Evolutionary conservation across 2,888 invertebrate genomes (phyloP).

Genomic region (Laothoe populi): DNA sequence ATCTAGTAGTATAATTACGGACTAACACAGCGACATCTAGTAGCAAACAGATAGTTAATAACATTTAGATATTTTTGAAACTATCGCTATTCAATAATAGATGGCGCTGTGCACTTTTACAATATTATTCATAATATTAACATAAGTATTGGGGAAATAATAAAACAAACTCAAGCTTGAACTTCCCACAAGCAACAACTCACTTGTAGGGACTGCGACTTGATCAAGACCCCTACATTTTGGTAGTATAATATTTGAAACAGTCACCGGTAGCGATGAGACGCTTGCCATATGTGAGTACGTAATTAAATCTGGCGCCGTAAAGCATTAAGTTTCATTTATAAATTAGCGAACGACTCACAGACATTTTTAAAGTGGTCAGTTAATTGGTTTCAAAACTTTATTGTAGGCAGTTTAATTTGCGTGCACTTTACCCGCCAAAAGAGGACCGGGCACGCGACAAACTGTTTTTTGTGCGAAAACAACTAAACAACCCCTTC

Average conservation of each 20-base stretch:
- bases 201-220: no score
- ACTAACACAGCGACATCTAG: slow-evolving; percentile 34
- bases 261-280: no score
- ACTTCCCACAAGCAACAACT: no score
- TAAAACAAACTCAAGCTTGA: no score
- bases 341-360: neutral
- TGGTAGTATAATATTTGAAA: no score
- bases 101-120: slow-evolving; percentile 36
- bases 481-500: slow-evolving; percentile 34
- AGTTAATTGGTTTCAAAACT: slow-evolving; percentile 21
- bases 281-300: no score
- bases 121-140: no score
- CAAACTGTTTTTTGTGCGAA: slow-evolving; percentile 41
- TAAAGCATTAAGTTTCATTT: slow-evolving; percentile 7
- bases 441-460: slow-evolving; percentile 42
- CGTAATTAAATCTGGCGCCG: neutral
- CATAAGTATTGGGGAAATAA: no score
- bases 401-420: slow-evolving; percentile 10
- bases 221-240: no score
- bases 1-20: neutral
- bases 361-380: slow-evolving; percentile 2
- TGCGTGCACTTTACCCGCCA: slow-evolving; percentile 2
- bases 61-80: neutral
- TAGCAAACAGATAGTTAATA: neutral
- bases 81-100: slow-evolving; percentile 41